Base-by-base conservation (phyloP, 2,797 vertebrate species). In the Anas flavirostris region DNA sequence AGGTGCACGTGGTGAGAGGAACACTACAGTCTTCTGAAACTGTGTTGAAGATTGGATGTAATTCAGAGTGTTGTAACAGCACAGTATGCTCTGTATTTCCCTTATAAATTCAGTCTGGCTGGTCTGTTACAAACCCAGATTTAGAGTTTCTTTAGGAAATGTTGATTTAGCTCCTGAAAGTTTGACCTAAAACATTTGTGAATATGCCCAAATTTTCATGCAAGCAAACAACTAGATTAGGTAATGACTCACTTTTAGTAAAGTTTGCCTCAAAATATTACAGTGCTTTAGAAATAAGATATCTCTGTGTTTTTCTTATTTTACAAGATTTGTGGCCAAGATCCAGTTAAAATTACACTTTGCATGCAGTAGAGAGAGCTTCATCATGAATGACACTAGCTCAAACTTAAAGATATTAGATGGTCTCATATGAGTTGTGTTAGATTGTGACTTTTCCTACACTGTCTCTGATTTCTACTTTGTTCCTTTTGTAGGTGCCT, bases 401-500 rank as follows among this genome's bases (percentile, higher is more conserved):
- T 80, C 16, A 56, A 41, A 59, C 46, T 64, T 16, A 12, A 84
- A 91, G 44, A 16, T 87, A 7, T 67, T 84, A 67, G 7, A 21
- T 55, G 12, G 25, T 72, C 82, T 89, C 50, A 16, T 19, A 2
- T 66, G 48, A 64, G 25, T 72, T 88, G 33, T 39, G 50, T 86
- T 29, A 31, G 76, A 66, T 74, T 91, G 67, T 82, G 74, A 7
- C 33, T 28, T 64, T 74, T 81, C 55, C 80, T 69, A 69, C 56
- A n/a, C 48, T 86, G 79, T 78, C 50, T 43, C 11, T 82, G 21
- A 56, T 64, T 93, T 94, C 69, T 91, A 52, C 80, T 81, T 95
- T 96, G 31, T 96, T 97, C 56, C 77, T 75, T 95, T 80, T 41
- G 9, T 94, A 99, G 99, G 99, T 97, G 99, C 99, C 16, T 99